phyloP scores from a whole-genome alignment of 2,888 invertebrate genomes.

The Thera britannica region DNA sequence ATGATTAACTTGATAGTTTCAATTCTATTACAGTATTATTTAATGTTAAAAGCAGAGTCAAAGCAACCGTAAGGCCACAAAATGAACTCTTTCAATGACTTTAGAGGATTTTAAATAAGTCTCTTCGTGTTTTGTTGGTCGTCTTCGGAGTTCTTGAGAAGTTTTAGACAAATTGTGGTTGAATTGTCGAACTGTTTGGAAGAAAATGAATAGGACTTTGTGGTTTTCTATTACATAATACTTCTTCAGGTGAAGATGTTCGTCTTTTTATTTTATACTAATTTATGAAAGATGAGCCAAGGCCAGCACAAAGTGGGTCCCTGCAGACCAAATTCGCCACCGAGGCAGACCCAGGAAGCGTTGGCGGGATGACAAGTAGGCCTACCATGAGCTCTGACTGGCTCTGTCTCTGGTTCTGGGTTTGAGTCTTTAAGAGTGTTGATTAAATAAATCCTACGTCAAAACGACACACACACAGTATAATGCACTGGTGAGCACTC shows the following conservation, averaged over 20 bases:
- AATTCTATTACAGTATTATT: constrained; percentile 3
- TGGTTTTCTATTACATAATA: background rate
- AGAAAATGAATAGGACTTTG: background rate
- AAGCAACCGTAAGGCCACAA: constrained; percentile 14
- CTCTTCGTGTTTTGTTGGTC: constrained; percentile 18
- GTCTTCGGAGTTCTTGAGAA: constrained; percentile 13
- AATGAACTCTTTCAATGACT: constrained; percentile 28
- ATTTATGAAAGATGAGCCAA: too few relatives aligned
- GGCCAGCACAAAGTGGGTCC: too few relatives aligned
- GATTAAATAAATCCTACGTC: too few relatives aligned
- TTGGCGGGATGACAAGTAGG: too few relatives aligned
- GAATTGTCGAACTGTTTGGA: constrained; percentile 6
- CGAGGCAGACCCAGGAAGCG: too few relatives aligned
- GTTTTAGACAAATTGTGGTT: constrained; percentile 25
- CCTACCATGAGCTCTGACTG: too few relatives aligned
- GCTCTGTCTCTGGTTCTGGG: too few relatives aligned
- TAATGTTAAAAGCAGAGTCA: constrained; percentile 4
- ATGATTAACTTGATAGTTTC: background rate
- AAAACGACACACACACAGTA: too few relatives aligned
- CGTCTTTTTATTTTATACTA: too few relatives aligned
- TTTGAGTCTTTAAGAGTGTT: too few relatives aligned
- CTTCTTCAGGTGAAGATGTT: background rate
- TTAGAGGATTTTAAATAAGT: constrained; percentile 28
- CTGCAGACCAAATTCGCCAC: too few relatives aligned
- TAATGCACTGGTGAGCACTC: too few relatives aligned